Evolutionary conservation across 2,888 invertebrate species (phyloP).

Genomic region (Ryuthela nishihirai): DNA sequence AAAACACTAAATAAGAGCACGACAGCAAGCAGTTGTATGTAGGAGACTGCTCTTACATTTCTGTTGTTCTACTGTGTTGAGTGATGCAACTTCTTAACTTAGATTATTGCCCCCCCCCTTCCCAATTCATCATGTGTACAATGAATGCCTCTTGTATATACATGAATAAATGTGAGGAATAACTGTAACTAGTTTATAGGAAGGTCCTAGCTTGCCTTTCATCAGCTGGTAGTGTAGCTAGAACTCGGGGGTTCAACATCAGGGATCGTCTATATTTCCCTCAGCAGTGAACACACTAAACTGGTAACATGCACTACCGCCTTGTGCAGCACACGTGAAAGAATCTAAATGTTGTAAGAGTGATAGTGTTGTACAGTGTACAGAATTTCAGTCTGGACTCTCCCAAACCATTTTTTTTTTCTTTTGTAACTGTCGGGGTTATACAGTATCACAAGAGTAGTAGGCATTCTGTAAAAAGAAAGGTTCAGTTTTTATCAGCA

Average conservation of each 20-base stretch:
- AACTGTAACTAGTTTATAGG: conserved; percentile 27
- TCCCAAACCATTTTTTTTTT: conserved; percentile 21
- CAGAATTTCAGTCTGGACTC: conserved; percentile 26
- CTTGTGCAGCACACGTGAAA: conserved; percentile 35
- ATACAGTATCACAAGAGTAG: no score
- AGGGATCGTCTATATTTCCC: conserved; percentile 27
- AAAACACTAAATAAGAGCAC: no score
- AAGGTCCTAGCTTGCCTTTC: conserved; percentile 37
- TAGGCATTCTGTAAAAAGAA: no score
- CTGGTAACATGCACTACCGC: conserved; percentile 34
- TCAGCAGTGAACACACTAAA: conserved; percentile 36
- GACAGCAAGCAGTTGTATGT: no score
- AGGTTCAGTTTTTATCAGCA: no score
- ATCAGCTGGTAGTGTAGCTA: conserved; percentile 36
- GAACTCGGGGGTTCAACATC: conserved; percentile 33
- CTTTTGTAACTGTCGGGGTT: no score
- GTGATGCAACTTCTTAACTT: no score
- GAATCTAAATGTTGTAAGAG: conserved; percentile 36
- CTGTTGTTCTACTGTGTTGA: no score
- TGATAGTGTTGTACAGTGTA: conserved; percentile 40
- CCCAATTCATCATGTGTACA: no score
- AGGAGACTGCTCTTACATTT: no score
- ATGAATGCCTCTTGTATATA: conserved; percentile 36
- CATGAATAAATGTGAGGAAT: conserved; percentile 37
- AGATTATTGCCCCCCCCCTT: no score